These are phyloP conservation scores for Borostomias antarcticus DNA, from an alignment of 2,797 vertebrate species.

Conservation along the genomic window DNA sequence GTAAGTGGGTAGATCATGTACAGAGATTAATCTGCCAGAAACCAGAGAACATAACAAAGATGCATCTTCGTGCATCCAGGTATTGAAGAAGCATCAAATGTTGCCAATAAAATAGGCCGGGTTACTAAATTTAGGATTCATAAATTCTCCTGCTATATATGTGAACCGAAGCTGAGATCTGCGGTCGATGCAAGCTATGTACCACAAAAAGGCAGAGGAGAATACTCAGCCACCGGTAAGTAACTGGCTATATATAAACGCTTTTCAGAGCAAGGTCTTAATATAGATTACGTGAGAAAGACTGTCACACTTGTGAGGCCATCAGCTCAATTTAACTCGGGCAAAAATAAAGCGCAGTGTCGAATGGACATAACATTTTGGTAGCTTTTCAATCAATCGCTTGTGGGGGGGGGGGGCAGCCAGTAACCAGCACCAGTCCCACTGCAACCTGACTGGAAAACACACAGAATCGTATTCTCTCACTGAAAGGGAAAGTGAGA, in stretches of 20 bases:
- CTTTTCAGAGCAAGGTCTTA: constrained; percentile 77
- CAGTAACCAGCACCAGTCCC: constrained; percentile 12
- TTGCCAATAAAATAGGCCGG: constrained; percentile 18
- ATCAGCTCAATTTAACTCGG: constrained; percentile 71
- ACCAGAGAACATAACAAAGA: not conserved
- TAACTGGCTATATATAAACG: constrained; percentile 78
- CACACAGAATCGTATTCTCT: not conserved
- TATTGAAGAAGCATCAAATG: not conserved
- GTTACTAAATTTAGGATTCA: constrained; percentile 19
- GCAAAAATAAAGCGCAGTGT: constrained; percentile 70
- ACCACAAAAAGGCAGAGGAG: constrained; percentile 57
- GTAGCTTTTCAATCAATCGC: constrained; percentile 45
- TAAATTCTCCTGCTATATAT: constrained; percentile 29
- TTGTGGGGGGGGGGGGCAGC: constrained; percentile 15
- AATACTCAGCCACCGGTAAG: constrained; percentile 76
- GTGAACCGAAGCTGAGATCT: constrained; percentile 54
- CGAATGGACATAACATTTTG: constrained; percentile 69
- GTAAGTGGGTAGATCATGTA: constrained; percentile 7
- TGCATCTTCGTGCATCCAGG: not conserved
- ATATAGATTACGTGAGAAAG: constrained; percentile 78
- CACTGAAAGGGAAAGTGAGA: constrained; percentile 26
- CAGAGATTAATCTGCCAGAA: not conserved
- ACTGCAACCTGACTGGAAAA: constrained; percentile 2
- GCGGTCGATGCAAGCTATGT: constrained; percentile 56
- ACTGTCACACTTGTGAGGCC: constrained; percentile 73